Evolutionary conservation across 2,888 invertebrate species (phyloP).

Genomic region (Melieria crassipennis): DNA sequence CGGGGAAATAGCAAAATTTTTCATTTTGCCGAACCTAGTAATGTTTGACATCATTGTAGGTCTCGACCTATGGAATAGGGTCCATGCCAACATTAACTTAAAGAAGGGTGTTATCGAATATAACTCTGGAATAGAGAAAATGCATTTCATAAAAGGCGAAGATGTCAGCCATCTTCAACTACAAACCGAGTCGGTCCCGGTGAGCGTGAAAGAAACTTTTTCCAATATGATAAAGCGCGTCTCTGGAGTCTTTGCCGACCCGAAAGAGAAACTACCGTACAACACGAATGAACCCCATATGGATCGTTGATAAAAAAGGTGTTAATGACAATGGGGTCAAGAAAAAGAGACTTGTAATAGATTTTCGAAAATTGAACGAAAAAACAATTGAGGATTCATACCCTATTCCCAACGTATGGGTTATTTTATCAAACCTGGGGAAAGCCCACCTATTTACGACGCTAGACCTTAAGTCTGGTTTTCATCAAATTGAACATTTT

Average conservation of each 20-base stretch:
- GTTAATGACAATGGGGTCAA: conserved; percentile 5
- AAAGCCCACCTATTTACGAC: conserved; percentile 35
- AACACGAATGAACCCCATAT: conserved; percentile 30
- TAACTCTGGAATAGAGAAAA: background rate
- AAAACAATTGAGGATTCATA: conserved; percentile 42
- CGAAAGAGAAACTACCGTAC: background rate
- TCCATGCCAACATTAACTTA: too few relatives aligned
- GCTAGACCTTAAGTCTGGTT: conserved; percentile 40
- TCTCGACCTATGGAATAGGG: too few relatives aligned
- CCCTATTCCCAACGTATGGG: conserved; percentile 36
- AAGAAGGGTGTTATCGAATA: background rate
- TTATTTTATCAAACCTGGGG: conserved; percentile 36
- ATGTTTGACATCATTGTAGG: too few relatives aligned
- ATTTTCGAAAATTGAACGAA: conserved; percentile 30
- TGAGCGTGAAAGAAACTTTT: too few relatives aligned
- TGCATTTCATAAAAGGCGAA: background rate
- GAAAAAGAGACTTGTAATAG: conserved; percentile 16
- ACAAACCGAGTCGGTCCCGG: too few relatives aligned
- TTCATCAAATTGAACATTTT: conserved; percentile 39
- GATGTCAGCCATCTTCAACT: too few relatives aligned
- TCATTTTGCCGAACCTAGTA: background rate
- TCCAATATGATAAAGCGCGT: too few relatives aligned
- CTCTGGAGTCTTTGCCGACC: too few relatives aligned
- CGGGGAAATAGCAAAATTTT: background rate
- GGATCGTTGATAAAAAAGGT: conserved; percentile 28